These are phyloP conservation scores for Hydriomena furcata DNA, from an alignment of 2,888 invertebrate species.

Conservation along the genomic window DNA sequence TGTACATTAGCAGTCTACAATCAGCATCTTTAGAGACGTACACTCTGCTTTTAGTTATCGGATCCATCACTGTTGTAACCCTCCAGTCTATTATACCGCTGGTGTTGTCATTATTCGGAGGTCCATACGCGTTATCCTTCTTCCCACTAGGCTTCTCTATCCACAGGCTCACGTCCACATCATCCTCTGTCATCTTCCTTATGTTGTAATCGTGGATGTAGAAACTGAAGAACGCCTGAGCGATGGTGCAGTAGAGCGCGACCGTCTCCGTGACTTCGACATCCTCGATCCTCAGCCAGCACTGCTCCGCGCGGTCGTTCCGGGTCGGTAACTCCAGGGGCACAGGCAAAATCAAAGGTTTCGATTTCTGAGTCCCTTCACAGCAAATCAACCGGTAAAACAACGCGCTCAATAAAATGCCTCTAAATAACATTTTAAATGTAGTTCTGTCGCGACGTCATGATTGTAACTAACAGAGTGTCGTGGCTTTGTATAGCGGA, in stretches of 20 bases:
- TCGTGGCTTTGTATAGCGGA: slow-evolving; percentile 55
- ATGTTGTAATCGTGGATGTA: slow-evolving; percentile 70
- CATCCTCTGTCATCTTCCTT: slow-evolving; percentile 66
- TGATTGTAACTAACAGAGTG: slow-evolving; percentile 69
- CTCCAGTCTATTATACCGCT: slow-evolving; percentile 60
- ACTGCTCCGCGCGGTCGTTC: slow-evolving; percentile 72
- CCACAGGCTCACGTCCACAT: slow-evolving; percentile 69
- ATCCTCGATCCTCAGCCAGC: slow-evolving; percentile 74
- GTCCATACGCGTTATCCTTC: slow-evolving; percentile 45
- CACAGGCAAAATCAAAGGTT: slow-evolving; percentile 60
- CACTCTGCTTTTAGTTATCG: slow-evolving; percentile 59
- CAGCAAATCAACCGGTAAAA: slow-evolving; percentile 29
- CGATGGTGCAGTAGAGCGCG: slow-evolving; percentile 60
- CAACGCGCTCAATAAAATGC: slow-evolving; percentile 42
- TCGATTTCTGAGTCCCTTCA: slow-evolving; percentile 42
- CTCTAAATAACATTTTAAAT: slow-evolving; percentile 74
- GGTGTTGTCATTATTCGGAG: slow-evolving; percentile 40
- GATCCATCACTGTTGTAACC: slow-evolving; percentile 63
- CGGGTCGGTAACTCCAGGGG: slow-evolving; percentile 69
- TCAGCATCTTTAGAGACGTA: slow-evolving; percentile 66
- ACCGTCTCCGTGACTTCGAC: slow-evolving; percentile 66
- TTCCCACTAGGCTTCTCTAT: slow-evolving; percentile 55
- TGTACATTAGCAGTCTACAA: slow-evolving; percentile 70
- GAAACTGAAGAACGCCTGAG: slow-evolving; percentile 59
- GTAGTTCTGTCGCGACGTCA: slow-evolving; percentile 65